Evolutionary conservation across 2,797 vertebrate species (phyloP), one percentile per base, ranked within the genome.

Genomic region (Danio jaintianensis): DNA sequence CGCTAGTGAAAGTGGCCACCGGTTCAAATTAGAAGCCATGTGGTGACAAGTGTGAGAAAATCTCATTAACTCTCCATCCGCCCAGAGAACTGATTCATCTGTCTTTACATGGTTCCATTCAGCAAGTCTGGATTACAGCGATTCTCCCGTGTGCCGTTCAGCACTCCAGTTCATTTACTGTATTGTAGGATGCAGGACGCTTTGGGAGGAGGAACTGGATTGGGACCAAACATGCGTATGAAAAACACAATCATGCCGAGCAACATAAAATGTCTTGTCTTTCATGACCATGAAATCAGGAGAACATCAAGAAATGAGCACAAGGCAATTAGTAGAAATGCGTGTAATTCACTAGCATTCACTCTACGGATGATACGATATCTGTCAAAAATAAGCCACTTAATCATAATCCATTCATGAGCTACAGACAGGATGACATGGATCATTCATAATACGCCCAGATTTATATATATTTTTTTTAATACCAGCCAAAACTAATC

Each of bases 1-100:
- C 58, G 53, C 68, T 71, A 50, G 80, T 74, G 63, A 55, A 84
- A 82, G 76, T 78, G 20, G 18, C 70, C 79, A 82, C 63, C 70
- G 45, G 73, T 71, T 77, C 69, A 83, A 80, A 84, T 79, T 79
- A 80, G 78, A 78, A 79, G 53, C 52, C 56, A 77, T 69, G 75
- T 43, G 78, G 63, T 71, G 76, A 85, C 73, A 67, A 77, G 45
- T 74, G 74, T 80, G 77, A 82, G 73, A 52, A 82, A 84, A 85
- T 85, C 77, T 69, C 69, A 84, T 82, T 80, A 67, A 74, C 74
- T 76, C 82, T 85, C 78, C 48, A 76, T 81, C 82, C 22, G 64
- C 82, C 70, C 77, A 81, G 55, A 81, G 67, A 70, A 71, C 66
- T 43, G 58, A 69, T 82, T 81, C 75, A 79, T 83, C 72, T 75